These are phyloP conservation scores for Bradypodion ventrale DNA, from an alignment of 2,797 vertebrate species.

Conservation along the genomic window DNA sequence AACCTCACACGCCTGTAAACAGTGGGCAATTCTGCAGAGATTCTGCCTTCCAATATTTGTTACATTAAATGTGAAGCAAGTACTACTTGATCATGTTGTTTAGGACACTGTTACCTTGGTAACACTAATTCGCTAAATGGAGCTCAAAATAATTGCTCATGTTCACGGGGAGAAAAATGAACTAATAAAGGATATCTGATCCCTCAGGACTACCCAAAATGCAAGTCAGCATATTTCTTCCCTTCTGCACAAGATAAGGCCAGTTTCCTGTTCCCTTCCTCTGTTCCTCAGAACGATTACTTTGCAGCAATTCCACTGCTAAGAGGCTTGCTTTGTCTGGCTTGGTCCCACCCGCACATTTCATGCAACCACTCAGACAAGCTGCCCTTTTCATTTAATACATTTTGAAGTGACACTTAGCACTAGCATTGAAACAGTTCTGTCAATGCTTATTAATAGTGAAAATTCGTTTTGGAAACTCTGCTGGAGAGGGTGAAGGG, in stretches of 20 bases:
- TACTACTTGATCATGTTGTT: not conserved
- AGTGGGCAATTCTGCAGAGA: not conserved
- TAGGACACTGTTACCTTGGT: not conserved
- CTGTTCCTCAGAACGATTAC: not conserved
- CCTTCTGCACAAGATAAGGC: not conserved
- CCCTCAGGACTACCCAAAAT: not conserved
- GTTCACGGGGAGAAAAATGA: constrained; percentile 14
- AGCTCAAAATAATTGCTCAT: constrained; percentile 15
- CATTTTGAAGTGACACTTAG: not conserved
- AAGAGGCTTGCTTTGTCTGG: not conserved
- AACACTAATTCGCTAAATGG: constrained; percentile 17
- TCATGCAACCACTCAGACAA: not conserved
- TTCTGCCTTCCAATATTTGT: not conserved
- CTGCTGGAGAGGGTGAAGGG: not conserved
- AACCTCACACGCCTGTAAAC: not conserved
- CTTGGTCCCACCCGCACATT: not conserved
- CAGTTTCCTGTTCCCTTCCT: not conserved
- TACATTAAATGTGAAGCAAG: not conserved
- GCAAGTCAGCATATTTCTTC: not conserved
- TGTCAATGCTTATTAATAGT: not conserved
- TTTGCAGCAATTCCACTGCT: not conserved
- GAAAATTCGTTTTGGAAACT: not conserved
- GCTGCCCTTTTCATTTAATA: not conserved
- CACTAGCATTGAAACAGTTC: not conserved
- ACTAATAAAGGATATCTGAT: not conserved